phyloP scores from a whole-genome alignment of 1,140 invertebrate species.

The Melanaphis sacchari region DNA sequence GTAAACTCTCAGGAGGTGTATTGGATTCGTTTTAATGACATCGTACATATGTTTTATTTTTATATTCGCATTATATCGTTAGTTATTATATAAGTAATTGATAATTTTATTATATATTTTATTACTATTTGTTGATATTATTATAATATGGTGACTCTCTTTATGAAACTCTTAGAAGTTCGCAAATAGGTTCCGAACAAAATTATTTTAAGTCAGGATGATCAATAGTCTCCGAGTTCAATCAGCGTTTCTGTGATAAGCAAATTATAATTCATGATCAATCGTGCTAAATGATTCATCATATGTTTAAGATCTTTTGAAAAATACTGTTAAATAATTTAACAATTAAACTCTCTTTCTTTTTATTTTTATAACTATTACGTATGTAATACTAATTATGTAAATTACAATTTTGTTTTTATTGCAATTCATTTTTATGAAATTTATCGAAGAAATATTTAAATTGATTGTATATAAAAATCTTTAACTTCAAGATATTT shows the following conservation, averaged over 20 bases:
- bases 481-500: not conserved
- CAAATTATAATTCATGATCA: conserved; percentile 19
- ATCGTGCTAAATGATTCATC: not conserved
- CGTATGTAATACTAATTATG: not conserved
- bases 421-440: not conserved
- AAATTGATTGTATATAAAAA: not conserved
- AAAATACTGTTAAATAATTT: not conserved
- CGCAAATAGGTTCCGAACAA: not conserved
- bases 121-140: conserved; percentile 27
- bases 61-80: conserved; percentile 5
- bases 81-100: conserved; percentile 9
- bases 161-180: not conserved
- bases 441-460: not conserved
- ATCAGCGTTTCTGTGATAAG: conserved; percentile 42
- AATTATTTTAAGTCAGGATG: conserved; percentile 3
- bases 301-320: not conserved
- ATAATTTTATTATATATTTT: conserved; percentile 32
- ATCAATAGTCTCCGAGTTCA: conserved; percentile 30
- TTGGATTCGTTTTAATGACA: conserved; percentile 68
- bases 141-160: conserved; percentile 29
- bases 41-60: conserved; percentile 30
- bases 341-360: not conserved
- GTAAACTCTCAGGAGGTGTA: conserved; percentile 72
- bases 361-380: conserved; percentile 21
- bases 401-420: not conserved